Base-by-base conservation (phyloP, 2,113 vertebrate genomes). In the Xiphias gladius region DNA sequence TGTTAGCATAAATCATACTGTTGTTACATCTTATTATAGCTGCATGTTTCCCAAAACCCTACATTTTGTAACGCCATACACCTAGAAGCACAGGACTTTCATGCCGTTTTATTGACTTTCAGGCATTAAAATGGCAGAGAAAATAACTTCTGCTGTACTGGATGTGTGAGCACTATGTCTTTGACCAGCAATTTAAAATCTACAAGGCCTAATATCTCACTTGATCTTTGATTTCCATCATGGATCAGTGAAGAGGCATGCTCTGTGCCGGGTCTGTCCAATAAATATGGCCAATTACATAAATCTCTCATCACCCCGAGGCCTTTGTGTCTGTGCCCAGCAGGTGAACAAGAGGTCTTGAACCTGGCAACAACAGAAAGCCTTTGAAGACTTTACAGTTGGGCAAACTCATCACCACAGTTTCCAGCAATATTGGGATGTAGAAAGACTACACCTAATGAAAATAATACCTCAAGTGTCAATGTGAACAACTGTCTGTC, bases 341-440 rank as follows among this genome's bases (percentile, higher is more conserved):
- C 76, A 83, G 76, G 75, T 84, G 72, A 84, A 78, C 68, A 68
- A 73, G 68, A 78, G 90, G 69, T 79, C 82, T 62, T 67, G 35
- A 77, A 76, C 79, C 72, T 81, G 69, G 79, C 76, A 86, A 70
- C 58, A 55, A 66, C 2, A 69, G 16, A 83, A 78, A 84, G 52
- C 71, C 66, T 76, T 73, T 80, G 30, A 88, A 86, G 59, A 79
- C 75, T 80, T 81, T 50, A 72, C 55, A 76, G 82, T 79, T 46
- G 63, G 59, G 22, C 59, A 62, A 55, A 86, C 52, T 41, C 26
- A 58, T 58, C 24, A 50, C 59, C 26, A 54, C 59, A 66, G 46
- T 78, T 24, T 83, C 24, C 17, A 75, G 30, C 43, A 78, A 35
- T 67, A 65, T 13, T 65, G 9, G 37, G 55, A 71, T 9, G 7